Percentiles rank a stretch among this genome's conserved stretches.
Evolutionary conservation across 2,888 invertebrate genomes (phyloP).

Genomic region (Rapana venosa): DNA sequence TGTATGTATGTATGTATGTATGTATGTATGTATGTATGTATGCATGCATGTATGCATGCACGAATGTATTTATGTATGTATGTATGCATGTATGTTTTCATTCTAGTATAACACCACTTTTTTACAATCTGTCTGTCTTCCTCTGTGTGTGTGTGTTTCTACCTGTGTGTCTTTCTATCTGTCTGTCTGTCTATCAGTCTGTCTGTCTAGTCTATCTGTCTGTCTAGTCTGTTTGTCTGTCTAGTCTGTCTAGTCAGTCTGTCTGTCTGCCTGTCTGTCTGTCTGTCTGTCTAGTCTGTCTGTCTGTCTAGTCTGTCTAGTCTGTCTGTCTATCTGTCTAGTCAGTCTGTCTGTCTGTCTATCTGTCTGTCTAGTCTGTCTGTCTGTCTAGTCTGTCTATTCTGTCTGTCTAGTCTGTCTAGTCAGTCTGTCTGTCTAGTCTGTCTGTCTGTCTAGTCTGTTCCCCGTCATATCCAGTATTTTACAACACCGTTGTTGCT

Average conservation of each 20-base stretch:
- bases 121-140: neutral
- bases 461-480: neutral
- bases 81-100: no score
- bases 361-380: no score
- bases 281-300: neutral
- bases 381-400: neutral
- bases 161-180: neutral
- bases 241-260: neutral
- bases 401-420: neutral
- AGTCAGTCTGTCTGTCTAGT: neutral
- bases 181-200: neutral
- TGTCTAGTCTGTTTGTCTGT: neutral
- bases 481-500: no score
- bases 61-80: no score
- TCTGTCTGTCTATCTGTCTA: neutral
- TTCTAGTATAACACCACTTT: no score
- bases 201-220: neutral
- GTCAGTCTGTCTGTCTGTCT: no score
- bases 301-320: neutral
- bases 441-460: neutral
- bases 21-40: no score
- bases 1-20: no score
- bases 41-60: no score
- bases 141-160: neutral
- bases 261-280: neutral